Base-by-base conservation (phyloP, 2,113 vertebrate species). In the Corvus moneduloides region DNA sequence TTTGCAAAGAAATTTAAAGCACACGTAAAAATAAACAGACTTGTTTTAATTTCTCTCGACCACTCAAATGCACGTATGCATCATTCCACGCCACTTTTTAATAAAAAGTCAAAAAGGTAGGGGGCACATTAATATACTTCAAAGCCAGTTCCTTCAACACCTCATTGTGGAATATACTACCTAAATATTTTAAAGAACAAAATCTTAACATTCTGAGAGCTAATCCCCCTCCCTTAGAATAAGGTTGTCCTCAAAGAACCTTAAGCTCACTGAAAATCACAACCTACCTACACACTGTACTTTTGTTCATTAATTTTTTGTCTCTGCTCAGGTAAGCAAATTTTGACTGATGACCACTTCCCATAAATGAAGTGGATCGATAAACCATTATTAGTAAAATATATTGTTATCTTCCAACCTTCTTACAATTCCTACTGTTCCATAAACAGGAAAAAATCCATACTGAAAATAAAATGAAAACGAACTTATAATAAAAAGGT, bases 281-380 rank as follows among this genome's bases (percentile, higher is more conserved):
- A 85, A 96, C 85, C 87, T 93, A 96, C 95, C 89, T 94, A 97
- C 62, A 96, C 84, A 95, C 67, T 87, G 83, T 46, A 96, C 74
- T 97, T 96, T 81, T 97, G 89, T 92, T 89, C 95, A 97, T 96
- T 95, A 95, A 96, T 61, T 95, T 97, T 97, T 97, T 95, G 88
- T 93, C 80, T 91, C 93, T 96, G 92, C 55, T 94, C 89, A 93
- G 55, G 77, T 90, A 96, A 94, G 89, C 63, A 96, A 96, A 64
- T 92, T 97, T 92, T 95, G 73, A 84, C 81, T 0, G 17, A 75
- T 75, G 67, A 88, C 58, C 3, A 9, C 71, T 95, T 92, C 89
- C 94, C 96, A 91, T 85, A 97, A 97, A 95, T 84, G 48, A 96
- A 96, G 83, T 78, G 86, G 49, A 97, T 81, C 90, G 89, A 96